Evolutionary conservation across 1,140 invertebrate genomes (phyloP).

Genomic region (Propsilocerus akamusi): DNA sequence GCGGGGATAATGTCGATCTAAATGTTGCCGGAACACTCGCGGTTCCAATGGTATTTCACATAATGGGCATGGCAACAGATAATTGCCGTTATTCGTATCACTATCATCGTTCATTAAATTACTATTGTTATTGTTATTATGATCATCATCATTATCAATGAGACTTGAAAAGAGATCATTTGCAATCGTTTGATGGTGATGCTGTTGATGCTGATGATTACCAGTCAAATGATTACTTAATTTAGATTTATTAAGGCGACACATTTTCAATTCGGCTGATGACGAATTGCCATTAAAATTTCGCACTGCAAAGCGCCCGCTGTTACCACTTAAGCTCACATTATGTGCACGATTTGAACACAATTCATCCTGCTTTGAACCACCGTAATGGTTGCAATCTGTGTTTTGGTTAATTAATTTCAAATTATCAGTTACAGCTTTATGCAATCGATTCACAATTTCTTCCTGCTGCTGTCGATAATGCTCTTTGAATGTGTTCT

Average conservation of each 20-base stretch:
- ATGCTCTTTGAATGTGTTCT: too few species aligned
- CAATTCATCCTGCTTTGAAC: neutral
- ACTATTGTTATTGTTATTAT: slow-evolving; percentile 21
- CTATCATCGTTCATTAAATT: slow-evolving; percentile 18
- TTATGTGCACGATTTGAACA: neutral
- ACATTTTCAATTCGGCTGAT: slow-evolving; percentile 2
- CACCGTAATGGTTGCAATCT: neutral
- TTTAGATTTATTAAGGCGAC: slow-evolving; percentile 1
- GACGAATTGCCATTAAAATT: slow-evolving; percentile 1
- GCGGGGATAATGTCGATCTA: slow-evolving; percentile 61
- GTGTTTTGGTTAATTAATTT: slow-evolving; percentile 1
- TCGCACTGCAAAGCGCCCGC: neutral
- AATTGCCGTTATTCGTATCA: slow-evolving; percentile 12
- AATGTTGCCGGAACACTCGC: slow-evolving; percentile 45
- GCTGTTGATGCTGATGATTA: slow-evolving; percentile 28
- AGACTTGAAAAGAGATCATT: slow-evolving; percentile 18
- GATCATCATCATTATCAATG: slow-evolving; percentile 23
- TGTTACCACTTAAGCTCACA: neutral
- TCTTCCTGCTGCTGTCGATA: neutral
- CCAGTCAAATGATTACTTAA: neutral
- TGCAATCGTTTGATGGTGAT: slow-evolving; percentile 21
- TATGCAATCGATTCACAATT: slow-evolving; percentile 2
- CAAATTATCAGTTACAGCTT: slow-evolving; percentile 1
- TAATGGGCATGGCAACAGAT: slow-evolving; percentile 42
- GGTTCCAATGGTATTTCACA: slow-evolving; percentile 42